Conservation (phyloP, 2,113 vertebrate genomes). For the Labeo rohita region DNA sequence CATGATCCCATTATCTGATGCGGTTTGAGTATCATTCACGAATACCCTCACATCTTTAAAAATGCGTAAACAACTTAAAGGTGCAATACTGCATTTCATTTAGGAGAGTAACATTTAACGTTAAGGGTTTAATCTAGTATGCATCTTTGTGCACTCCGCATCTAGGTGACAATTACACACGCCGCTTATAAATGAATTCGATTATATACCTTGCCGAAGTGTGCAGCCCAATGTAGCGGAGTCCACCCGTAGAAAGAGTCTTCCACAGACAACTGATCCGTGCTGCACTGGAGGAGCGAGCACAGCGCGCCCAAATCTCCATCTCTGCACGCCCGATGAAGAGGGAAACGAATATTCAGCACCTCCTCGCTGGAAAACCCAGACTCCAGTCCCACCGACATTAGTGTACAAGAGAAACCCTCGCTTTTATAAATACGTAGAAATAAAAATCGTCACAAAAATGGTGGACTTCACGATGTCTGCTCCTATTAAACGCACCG, state of each 20-base stretch:
- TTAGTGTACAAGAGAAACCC: slow-evolving; percentile 33
- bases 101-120: not conserved
- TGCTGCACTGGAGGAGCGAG: slow-evolving; percentile 80
- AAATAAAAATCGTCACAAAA: not conserved
- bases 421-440: not conserved
- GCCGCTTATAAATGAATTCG: not conserved
- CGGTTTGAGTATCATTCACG: not conserved
- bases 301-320: slow-evolving; percentile 87
- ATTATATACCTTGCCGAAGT: slow-evolving; percentile 91
- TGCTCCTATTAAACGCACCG: not conserved
- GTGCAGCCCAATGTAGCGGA: slow-evolving; percentile 95
- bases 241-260: slow-evolving; percentile 98
- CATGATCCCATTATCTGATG: not conserved
- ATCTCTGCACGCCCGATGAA: slow-evolving; percentile 94
- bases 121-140: not conserved
- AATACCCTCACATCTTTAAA: not conserved
- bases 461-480: not conserved
- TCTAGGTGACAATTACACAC: no score
- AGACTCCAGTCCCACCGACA: slow-evolving; percentile 82
- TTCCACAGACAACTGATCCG: slow-evolving; percentile 81
- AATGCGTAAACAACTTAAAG: not conserved
- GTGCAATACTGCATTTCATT: not conserved
- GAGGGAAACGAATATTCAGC: slow-evolving; percentile 89
- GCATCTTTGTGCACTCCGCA: no score
- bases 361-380: slow-evolving; percentile 97